Evolutionary conservation across 2,797 vertebrate genomes (phyloP).

Genomic region (Amblyraja radiata): DNA sequence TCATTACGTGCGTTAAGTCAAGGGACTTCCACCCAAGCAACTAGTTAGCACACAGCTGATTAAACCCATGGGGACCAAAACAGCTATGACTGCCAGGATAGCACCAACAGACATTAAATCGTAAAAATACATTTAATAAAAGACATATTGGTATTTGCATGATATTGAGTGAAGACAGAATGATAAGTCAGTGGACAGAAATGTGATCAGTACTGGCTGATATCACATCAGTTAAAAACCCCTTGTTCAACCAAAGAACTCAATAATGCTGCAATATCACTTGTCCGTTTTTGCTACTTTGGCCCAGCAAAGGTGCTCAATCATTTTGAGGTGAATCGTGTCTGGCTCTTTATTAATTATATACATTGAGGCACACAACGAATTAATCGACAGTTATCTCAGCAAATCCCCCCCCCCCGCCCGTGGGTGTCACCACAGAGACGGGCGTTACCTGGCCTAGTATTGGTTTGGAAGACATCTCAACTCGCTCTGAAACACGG

Average conservation of each 20-base stretch:
- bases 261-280: neutral
- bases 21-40: neutral
- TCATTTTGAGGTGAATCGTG: conserved; percentile 5
- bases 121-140: neutral
- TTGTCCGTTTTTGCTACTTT: neutral
- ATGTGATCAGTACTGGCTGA: neutral
- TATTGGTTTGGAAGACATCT: neutral
- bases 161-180: neutral
- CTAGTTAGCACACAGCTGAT: neutral
- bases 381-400: conserved; percentile 9
- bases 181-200: neutral
- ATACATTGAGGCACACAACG: conserved; percentile 14
- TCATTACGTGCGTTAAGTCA: neutral
- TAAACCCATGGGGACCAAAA: neutral
- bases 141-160: neutral
- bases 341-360: neutral
- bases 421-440: neutral
- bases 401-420: neutral
- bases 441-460: neutral
- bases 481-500: neutral
- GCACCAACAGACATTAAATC: neutral
- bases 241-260: neutral
- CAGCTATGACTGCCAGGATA: neutral
- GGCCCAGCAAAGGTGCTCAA: neutral
- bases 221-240: neutral